Evolutionary conservation across 2,113 vertebrate species (phyloP).

Genomic region (Haliaeetus leucogaster): DNA sequence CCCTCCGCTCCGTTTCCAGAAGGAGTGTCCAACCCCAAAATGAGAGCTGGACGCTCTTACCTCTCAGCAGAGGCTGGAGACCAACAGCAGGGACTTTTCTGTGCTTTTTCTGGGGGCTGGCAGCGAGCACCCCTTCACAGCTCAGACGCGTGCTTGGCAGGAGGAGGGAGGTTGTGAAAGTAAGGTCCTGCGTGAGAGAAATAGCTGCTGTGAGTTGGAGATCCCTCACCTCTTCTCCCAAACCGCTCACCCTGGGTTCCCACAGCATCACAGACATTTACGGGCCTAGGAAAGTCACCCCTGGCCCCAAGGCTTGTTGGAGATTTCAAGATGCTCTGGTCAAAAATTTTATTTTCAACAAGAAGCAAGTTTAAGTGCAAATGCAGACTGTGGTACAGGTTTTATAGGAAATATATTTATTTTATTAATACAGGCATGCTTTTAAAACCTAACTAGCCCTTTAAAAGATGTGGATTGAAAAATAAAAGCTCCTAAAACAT

Average conservation of each 20-base stretch:
- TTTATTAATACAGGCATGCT: not conserved
- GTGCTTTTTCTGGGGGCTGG: not conserved
- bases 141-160: accelerated
- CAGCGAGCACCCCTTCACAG: accelerated
- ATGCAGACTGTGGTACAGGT: not conserved
- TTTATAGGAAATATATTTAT: not conserved
- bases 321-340: not conserved
- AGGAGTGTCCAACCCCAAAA: not conserved
- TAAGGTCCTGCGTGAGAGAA: not conserved
- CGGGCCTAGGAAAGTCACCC: not conserved
- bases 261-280: not conserved
- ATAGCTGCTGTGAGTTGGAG: not conserved
- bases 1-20: not conserved
- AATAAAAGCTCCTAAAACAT: not conserved
- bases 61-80: not conserved
- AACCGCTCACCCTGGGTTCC: not conserved
- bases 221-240: not conserved
- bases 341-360: not conserved
- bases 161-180: not conserved
- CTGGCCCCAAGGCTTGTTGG: not conserved
- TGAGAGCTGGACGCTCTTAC: not conserved
- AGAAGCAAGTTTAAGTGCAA: not conserved
- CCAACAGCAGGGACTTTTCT: not conserved
- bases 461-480: not conserved
- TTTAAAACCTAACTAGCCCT: not conserved